Evolutionary conservation across 2,797 vertebrate species (phyloP), one percentile per base, ranked within the genome.

Genomic region (Bradypodion ventrale): DNA sequence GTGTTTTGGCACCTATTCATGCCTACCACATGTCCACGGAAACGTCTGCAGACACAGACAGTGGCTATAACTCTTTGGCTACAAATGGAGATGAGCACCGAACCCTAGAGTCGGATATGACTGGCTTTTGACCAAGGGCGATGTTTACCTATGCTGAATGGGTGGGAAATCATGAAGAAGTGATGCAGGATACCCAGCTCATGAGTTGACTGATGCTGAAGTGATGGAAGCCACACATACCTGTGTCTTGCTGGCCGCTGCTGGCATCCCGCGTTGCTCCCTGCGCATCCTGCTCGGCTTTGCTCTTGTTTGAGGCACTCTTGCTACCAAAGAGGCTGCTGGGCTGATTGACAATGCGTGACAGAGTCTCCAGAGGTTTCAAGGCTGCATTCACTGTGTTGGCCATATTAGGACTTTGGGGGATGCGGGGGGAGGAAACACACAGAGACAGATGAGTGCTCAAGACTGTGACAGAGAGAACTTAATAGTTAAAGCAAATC

Each of bases 301-400:
- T 99, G 95, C 92, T 98, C 93, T 99, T 99, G 94, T 95, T 98
- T 82, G 98, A 98, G 63, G 96, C 96, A 88, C 97, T 97, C 93
- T 99, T 99, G 88, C 97, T 96, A 32, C 98, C 97, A 83, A 99
- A 99, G 89, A 98, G 96, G 88, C 98, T 97, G 94, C 98, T 98
- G 69, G 98, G 98, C 90, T 99, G 98, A 94, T 99, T 99, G 73
- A 99, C 98, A 80, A 99, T 99, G 56, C 98, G 97, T 1, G 98
- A 99, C 65, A 99, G 95, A 0, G 98, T 99, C 96, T 99, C 98
- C 92, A 99, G 92, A 40, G 98, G 98, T 92, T 99, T 99, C 82
- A 99, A 94, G 16, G 98, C 98, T 88, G 98, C 98, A 88, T 99
- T 99, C 90, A 99, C 98, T 0, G 98, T 99, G 94, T 98, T 99